These are phyloP conservation scores for Ophion ventricosus DNA, from an alignment of 2,888 invertebrate species.

Conservation along the genomic window DNA sequence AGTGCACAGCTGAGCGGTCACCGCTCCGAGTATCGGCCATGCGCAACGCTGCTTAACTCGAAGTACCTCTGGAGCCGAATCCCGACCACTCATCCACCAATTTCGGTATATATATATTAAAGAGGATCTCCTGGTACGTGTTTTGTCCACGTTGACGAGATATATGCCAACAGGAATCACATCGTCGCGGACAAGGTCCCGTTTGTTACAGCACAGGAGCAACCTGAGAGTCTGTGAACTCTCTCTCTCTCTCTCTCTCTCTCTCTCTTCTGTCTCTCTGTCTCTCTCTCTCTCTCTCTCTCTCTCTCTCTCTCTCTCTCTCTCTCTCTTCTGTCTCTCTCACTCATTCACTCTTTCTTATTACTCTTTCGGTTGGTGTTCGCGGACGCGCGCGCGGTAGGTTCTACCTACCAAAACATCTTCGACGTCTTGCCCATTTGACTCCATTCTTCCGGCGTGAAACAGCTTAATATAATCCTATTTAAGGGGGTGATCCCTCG, in stretches of 20 bases:
- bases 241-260: slow-evolving; percentile 67
- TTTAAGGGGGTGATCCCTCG: slow-evolving; percentile 76
- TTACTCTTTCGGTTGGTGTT: not conserved
- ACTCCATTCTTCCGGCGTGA: slow-evolving; percentile 81
- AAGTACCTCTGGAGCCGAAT: no score
- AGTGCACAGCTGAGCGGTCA: no score
- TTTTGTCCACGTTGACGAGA: slow-evolving; percentile 48
- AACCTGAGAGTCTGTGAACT: slow-evolving; percentile 45
- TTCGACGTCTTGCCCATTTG: slow-evolving; percentile 80
- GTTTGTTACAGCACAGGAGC: slow-evolving; percentile 40
- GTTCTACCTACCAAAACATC: slow-evolving; percentile 80
- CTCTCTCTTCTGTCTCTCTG: slow-evolving; percentile 49
- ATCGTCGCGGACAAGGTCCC: slow-evolving; percentile 39
- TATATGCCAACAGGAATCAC: slow-evolving; percentile 42
- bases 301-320: slow-evolving; percentile 68
- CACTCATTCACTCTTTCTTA: slow-evolving; percentile 47
- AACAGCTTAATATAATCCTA: slow-evolving; percentile 83
- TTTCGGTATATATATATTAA: not conserved
- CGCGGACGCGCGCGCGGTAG: not conserved
- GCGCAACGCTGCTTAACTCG: no score
- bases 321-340: slow-evolving; percentile 53
- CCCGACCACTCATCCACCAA: not conserved
- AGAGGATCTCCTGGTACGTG: slow-evolving; percentile 25
- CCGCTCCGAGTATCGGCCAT: no score
- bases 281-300: slow-evolving; percentile 54